Percentiles rank a stretch among this genome's conserved stretches.
Conservation (phyloP, 2,888 invertebrate genomes). For the Luffia ferchaultella region DNA sequence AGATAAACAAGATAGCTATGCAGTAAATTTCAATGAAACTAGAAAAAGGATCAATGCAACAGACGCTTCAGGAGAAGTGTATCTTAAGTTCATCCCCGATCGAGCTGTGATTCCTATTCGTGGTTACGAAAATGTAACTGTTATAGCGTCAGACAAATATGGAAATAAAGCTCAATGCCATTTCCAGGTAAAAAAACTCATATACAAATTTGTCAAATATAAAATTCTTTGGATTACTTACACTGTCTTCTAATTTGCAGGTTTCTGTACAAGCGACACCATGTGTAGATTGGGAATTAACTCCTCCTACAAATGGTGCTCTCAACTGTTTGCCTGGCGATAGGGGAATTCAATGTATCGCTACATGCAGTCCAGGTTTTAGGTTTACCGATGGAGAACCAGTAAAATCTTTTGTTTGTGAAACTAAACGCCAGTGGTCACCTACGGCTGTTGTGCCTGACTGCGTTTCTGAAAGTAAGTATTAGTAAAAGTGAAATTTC, state of each 20-base stretch:
- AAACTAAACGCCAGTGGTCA: slow-evolving; percentile 82
- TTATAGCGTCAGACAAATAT: slow-evolving; percentile 84
- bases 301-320: slow-evolving; percentile 88
- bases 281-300: slow-evolving; percentile 94
- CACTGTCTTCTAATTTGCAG: slow-evolving; percentile 30
- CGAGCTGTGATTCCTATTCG: slow-evolving; percentile 86
- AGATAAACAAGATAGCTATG: slow-evolving; percentile 88
- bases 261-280: slow-evolving; percentile 92
- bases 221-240: not conserved
- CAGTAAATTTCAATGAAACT: slow-evolving; percentile 92
- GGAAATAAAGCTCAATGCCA: slow-evolving; percentile 91
- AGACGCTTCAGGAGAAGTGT: slow-evolving; percentile 89
- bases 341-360: slow-evolving; percentile 85
- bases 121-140: slow-evolving; percentile 91
- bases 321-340: slow-evolving; percentile 87
- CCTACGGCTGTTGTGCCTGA: slow-evolving; percentile 92
- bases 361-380: slow-evolving; percentile 88
- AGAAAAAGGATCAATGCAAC: slow-evolving; percentile 83
- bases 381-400: slow-evolving; percentile 92
- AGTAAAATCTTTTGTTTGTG: slow-evolving; percentile 86
- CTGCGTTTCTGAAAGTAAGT: slow-evolving; percentile 89
- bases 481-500: not conserved
- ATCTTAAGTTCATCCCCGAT: slow-evolving; percentile 83
- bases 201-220: slow-evolving; percentile 1
- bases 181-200: slow-evolving; percentile 75